These are phyloP conservation scores for Gorsachius magnificus DNA, from an alignment of 2,797 vertebrate species.

Conservation along the genomic window DNA sequence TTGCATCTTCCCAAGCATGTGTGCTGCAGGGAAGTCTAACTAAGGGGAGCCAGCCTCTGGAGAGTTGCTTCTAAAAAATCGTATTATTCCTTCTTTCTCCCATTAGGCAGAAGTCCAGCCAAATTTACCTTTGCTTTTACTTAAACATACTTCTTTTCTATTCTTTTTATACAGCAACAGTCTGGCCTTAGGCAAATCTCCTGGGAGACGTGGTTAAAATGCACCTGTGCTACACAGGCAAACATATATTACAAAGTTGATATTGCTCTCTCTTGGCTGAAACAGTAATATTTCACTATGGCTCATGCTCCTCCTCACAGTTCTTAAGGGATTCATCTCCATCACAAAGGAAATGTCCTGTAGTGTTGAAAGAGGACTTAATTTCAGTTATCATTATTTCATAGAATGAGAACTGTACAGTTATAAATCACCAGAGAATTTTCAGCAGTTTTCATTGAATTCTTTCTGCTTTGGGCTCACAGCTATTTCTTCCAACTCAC, in stretches of 20 bases:
- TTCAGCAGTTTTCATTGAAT: constrained; percentile 14
- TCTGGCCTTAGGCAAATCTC: constrained; percentile 22
- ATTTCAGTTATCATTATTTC: constrained; percentile 59
- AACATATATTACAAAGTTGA: not conserved
- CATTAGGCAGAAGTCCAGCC: constrained; percentile 39
- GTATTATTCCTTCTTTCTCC: constrained; percentile 19
- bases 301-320: not conserved
- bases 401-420: not conserved
- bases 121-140: constrained; percentile 45
- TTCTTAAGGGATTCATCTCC: constrained; percentile 8
- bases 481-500: not conserved
- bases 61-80: not conserved
- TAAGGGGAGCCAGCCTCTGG: not conserved
- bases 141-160: constrained; percentile 21
- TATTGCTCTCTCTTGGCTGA: constrained; percentile 2
- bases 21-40: not conserved
- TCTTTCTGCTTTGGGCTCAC: not conserved
- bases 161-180: not conserved
- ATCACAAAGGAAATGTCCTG: constrained; percentile 23
- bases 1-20: not conserved
- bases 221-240: constrained; percentile 37
- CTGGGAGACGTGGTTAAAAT: not conserved
- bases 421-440: constrained; percentile 39
- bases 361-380: constrained; percentile 52
- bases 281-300: not conserved